Evolutionary conservation across 2,888 invertebrate species (phyloP), one percentile per base, ranked within the genome.

Genomic region (Acleris emargana): DNA sequence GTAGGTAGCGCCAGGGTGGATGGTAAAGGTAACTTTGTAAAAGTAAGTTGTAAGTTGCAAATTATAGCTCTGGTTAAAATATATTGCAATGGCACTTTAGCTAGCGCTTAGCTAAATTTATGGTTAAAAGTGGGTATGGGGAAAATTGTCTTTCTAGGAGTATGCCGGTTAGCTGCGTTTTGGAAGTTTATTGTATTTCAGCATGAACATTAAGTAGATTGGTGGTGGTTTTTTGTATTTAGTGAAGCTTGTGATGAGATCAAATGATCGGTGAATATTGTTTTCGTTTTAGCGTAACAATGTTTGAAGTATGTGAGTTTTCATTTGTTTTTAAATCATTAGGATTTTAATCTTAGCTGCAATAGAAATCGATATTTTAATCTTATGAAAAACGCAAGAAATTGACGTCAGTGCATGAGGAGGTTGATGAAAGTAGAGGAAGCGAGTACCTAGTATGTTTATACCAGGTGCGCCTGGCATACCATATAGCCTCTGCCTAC

Each of bases 11-110:
- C 58, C 20, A 1, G 17, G 28, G 28, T 20, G 6, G 22, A 42
- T n/a, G 18, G 66, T 28, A 52, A 66, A 38, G 11, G 25, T 52
- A 66, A 51, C 55, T 66, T 57, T 45, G 66, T 61, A 61, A 55
- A 57, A 45, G 60, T 61, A 52, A 66, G 66, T 57, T 66, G 66
- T 66, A 61, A 66, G 66, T 66, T 66, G 57, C 61, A 61, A 66
- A 66, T 66, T 66, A 66, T 66, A 47, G 66, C 47, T 57, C 61
- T 57, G 66, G 66, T 66, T 66, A 57, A 66, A 66, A 66, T 66
- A 66, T 66, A 66, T 66, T 66, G 66, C 60, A 66, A 66, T 25
- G 66, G 38, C 57, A 61, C 51, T 57, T 52, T 18, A 66, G 66
- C 66, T 66, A 47, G 61, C 60, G 66, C 66, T 66, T 66, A 66